Percentiles rank a stretch among this genome's conserved stretches.
These are phyloP conservation scores for Centropus unirufus DNA, from an alignment of 2,113 vertebrate genomes.

Conservation along the genomic window DNA sequence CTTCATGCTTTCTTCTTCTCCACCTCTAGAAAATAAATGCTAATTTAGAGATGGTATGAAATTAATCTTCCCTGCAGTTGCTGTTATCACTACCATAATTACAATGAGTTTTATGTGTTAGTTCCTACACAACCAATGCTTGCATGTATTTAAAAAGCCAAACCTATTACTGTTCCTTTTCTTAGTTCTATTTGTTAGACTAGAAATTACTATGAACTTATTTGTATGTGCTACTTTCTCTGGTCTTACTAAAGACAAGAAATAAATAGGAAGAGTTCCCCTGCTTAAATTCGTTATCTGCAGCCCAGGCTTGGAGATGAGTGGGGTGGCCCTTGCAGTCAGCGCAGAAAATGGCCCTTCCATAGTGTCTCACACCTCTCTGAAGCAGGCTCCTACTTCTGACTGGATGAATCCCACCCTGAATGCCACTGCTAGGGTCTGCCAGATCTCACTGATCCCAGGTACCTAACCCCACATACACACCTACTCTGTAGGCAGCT, in stretches of 20 bases:
- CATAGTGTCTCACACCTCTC: neutral
- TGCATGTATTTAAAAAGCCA: neutral
- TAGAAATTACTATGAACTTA: neutral
- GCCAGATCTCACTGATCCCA: neutral
- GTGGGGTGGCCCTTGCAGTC: accelerated
- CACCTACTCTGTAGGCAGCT: neutral
- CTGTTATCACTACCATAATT: neutral
- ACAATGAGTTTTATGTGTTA: neutral
- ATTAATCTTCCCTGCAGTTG: slow-evolving; percentile 2
- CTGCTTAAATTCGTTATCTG: neutral
- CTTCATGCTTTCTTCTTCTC: neutral
- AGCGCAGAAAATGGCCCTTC: accelerated
- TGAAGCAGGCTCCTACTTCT: neutral
- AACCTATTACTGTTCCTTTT: neutral
- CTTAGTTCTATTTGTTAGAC: neutral
- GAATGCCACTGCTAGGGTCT: neutral
- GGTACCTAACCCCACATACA: neutral
- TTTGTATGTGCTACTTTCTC: neutral
- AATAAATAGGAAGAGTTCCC: neutral
- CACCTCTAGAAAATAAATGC: neutral
- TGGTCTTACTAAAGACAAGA: neutral
- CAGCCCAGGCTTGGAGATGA: neutral
- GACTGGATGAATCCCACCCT: neutral
- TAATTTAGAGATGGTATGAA: neutral
- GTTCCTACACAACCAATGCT: slow-evolving; percentile 3